Conservation (phyloP, 2,797 vertebrate genomes). For the Poeciliopsis turneri region DNA sequence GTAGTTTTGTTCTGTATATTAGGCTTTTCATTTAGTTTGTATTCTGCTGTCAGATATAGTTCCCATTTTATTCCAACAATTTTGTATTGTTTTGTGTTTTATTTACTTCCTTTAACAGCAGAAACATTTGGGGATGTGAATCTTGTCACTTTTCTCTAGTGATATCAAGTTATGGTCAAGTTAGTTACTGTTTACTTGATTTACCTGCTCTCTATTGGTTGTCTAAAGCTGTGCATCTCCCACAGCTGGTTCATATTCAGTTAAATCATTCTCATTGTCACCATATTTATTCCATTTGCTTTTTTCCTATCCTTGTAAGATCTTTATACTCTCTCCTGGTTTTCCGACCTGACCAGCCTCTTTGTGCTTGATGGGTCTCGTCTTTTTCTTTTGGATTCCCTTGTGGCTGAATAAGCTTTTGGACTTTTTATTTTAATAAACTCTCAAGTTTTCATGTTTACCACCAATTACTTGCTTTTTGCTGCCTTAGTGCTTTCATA, state of each 20-base stretch:
- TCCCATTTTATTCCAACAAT: neutral
- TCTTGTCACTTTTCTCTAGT: neutral
- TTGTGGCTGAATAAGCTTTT: neutral
- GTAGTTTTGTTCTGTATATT: neutral
- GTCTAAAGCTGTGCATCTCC: neutral
- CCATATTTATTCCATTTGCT: neutral
- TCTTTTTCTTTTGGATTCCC: neutral
- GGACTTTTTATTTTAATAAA: neutral
- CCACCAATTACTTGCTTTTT: neutral
- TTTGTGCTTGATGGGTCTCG: neutral
- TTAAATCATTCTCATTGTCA: neutral
- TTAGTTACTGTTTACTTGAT: neutral
- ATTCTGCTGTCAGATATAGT: neutral
- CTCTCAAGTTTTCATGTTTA: neutral
- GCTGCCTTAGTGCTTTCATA: neutral
- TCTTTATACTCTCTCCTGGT: neutral
- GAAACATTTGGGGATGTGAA: neutral
- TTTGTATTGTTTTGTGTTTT: neutral
- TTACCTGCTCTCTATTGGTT: no score
- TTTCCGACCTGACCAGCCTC: neutral
- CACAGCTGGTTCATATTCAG: neutral
- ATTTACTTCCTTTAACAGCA: neutral
- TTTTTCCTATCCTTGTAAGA: neutral
- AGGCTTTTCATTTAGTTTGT: neutral
- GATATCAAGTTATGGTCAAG: neutral